A percentile compares a stretch with the other conserved stretches of the same genome.
Evolutionary conservation across 2,113 vertebrate genomes (phyloP).

Genomic region (Tinamus guttatus): DNA sequence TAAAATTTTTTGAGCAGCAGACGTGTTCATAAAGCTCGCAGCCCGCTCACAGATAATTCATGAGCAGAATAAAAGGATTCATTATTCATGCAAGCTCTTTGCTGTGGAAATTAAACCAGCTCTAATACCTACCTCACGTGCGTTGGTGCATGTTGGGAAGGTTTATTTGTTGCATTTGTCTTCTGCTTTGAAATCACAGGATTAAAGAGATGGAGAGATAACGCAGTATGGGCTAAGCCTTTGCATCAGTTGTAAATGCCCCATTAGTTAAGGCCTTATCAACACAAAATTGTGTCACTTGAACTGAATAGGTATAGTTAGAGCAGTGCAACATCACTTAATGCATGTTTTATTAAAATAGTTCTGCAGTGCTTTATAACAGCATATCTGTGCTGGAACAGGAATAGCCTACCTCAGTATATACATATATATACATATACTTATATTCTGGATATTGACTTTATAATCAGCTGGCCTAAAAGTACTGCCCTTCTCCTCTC

Average conservation of each 20-base stretch:
- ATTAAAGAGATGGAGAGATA: slow-evolving; percentile 27
- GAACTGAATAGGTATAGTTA: background rate
- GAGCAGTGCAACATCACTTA: background rate
- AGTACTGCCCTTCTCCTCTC: background rate
- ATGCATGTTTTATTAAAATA: background rate
- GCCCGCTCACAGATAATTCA: slow-evolving; percentile 61
- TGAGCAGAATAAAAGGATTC: slow-evolving; percentile 64
- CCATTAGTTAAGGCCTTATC: slow-evolving; percentile 6
- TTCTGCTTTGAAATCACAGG: slow-evolving; percentile 10
- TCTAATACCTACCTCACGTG: slow-evolving; percentile 40
- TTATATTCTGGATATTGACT: background rate
- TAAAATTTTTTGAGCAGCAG: slow-evolving; percentile 41
- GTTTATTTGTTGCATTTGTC: slow-evolving; percentile 50
- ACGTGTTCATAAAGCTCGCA: slow-evolving; percentile 55
- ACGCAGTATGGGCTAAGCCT: background rate
- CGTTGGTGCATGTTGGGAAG: background rate
- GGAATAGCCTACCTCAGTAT: background rate
- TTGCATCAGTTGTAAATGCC: background rate
- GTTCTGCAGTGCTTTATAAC: background rate
- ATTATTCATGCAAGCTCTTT: slow-evolving; percentile 64
- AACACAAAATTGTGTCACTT: background rate
- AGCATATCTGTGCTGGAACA: background rate
- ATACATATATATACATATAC: background rate
- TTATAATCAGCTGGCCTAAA: background rate
- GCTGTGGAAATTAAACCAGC: slow-evolving; percentile 52